phyloP scores from a whole-genome alignment of 2,113 vertebrate species.

The Elgaria multicarinata region DNA sequence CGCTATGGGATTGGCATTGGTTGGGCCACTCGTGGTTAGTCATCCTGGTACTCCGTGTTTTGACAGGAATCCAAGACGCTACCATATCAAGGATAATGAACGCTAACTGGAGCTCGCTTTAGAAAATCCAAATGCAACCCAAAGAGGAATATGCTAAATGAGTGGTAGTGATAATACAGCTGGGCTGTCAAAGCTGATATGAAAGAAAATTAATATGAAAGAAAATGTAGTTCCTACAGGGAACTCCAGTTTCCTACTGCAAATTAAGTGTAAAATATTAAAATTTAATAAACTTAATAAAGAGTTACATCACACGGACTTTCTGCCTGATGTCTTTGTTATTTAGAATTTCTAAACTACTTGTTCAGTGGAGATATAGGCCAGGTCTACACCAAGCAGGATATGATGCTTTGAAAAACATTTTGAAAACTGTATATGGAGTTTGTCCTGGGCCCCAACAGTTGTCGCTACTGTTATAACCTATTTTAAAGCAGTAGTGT shows the following conservation, averaged over 20 bases:
- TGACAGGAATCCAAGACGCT: neutral
- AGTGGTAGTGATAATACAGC: neutral
- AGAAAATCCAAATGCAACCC: neutral
- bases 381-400: no score
- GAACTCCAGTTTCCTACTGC: neutral
- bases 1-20: neutral
- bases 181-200: neutral
- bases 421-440: no score
- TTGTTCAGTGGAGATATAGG: no score
- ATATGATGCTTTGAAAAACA: no score
- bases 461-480: no score
- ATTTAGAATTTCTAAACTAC: conserved; percentile 10
- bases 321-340: conserved; percentile 3
- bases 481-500: no score
- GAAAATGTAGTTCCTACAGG: neutral
- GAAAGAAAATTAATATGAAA: neutral
- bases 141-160: neutral
- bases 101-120: neutral
- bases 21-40: neutral
- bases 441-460: no score
- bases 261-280: neutral
- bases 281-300: neutral
- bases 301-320: neutral
- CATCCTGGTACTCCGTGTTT: neutral
- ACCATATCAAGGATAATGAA: neutral